Evolutionary conservation across 2,888 invertebrate genomes (phyloP).

Genomic region (Volucella zonaria): DNA sequence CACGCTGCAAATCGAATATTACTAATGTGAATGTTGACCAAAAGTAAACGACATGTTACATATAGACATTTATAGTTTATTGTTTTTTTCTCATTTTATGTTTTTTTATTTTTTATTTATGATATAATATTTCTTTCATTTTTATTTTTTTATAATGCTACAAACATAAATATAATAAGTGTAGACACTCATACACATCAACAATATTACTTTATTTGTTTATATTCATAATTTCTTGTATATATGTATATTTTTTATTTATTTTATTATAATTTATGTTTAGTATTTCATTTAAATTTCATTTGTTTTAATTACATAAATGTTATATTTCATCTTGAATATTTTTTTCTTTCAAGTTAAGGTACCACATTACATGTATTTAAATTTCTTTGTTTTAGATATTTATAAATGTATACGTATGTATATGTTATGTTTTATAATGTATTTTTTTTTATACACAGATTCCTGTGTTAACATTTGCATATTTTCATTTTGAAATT

Average conservation of each 20-base stretch:
- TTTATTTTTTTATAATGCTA: slow-evolving; percentile 38
- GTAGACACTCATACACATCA: slow-evolving; percentile 60
- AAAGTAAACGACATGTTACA: slow-evolving; percentile 44
- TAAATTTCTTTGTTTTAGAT: slow-evolving; percentile 24
- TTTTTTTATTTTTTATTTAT: slow-evolving; percentile 17
- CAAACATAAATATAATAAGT: slow-evolving; percentile 61
- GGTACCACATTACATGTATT: slow-evolving; percentile 70
- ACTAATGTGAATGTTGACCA: background rate
- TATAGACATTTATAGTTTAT: slow-evolving; percentile 69
- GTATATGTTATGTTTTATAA: slow-evolving; percentile 6
- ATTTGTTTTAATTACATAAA: slow-evolving; percentile 49
- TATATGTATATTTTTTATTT: slow-evolving; percentile 32
- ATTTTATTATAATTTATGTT: slow-evolving; percentile 45
- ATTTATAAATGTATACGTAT: slow-evolving; percentile 57
- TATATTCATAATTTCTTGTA: slow-evolving; percentile 34
- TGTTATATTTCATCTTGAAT: slow-evolving; percentile 34
- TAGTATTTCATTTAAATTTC: slow-evolving; percentile 74
- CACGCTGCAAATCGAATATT: background rate
- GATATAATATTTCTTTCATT: slow-evolving; percentile 23
- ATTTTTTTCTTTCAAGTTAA: slow-evolving; percentile 64
- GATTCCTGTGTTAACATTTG: slow-evolving; percentile 74
- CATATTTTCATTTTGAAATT: slow-evolving; percentile 63
- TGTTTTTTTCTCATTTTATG: slow-evolving; percentile 36
- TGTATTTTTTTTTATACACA: slow-evolving; percentile 35
- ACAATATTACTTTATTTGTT: slow-evolving; percentile 52